Evolutionary conservation across 2,888 invertebrate species (phyloP), one percentile per base, ranked within the genome.

Genomic region (Hemithea aestivaria): DNA sequence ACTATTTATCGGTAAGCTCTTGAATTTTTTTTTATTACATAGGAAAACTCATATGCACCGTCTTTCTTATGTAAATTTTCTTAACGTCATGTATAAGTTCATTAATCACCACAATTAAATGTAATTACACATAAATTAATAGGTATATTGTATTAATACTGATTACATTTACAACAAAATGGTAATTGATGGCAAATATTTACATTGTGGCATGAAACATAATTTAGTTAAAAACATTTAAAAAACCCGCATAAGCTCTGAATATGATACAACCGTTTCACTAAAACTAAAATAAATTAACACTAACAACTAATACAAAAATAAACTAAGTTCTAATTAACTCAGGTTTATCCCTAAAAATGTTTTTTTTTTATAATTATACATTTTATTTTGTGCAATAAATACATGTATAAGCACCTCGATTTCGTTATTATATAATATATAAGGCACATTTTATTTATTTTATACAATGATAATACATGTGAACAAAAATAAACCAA

Each of bases 141-240:
- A 81, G 76, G 79, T 75, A 81, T 61, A 78, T 77, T 73, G 68
- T 72, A 75, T 82, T 85, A 85, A 85, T 85, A 85, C 84, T 85
- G 84, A 83, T 85, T 79, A 83, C 59, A 78, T 62, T 75, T 73
- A 75, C 70, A 73, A 68, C 58, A 64, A 69, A 66, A 83, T 78
- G 76, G 82, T 81, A 49, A 70, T 66, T 69, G 71, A 81, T 82
- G 81, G 80, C 77, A 57, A 56, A 40, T 80, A 84, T 84, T 70
- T 83, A 84, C 83, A 83, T 62, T 56, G 71, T 73, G 73, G 72
- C 71, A 66, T 76, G 69, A 66, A 65, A 77, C 72, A 62, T 51
- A 51, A 47, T 49, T 52, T 49, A 50, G 36, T 53, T 40, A 45
- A 48, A 44, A 39, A 49, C 52, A 51, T 9, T 20, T 62, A 63